Evolutionary conservation across 2,113 vertebrate genomes (phyloP).

Genomic region (Puntigrus tetrazona): DNA sequence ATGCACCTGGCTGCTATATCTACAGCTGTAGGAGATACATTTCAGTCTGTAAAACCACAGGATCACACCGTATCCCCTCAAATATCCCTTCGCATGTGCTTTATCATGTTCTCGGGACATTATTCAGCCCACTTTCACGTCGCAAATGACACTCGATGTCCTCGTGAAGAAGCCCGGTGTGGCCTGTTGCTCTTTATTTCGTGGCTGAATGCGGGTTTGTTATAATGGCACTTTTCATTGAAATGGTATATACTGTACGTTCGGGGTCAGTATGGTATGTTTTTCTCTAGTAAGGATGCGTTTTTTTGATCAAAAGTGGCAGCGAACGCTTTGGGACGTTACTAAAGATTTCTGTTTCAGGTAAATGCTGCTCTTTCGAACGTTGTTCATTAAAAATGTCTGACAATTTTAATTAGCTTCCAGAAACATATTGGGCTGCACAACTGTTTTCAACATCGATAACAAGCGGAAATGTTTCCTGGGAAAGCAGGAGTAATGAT

Average conservation of each 20-base stretch:
- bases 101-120: slow-evolving; percentile 1
- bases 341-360: neutral
- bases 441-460: neutral
- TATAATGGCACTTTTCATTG: neutral
- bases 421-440: neutral
- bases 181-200: neutral
- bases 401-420: neutral
- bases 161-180: neutral
- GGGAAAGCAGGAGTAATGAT: neutral
- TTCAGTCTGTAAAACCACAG: slow-evolving; percentile 20
- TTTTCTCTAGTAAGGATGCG: neutral
- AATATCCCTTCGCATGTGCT: neutral
- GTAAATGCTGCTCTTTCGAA: neutral
- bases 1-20: slow-evolving; percentile 32
- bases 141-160: neutral
- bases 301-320: neutral
- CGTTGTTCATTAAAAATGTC: neutral
- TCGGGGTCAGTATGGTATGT: neutral
- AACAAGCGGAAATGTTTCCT: neutral
- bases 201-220: neutral
- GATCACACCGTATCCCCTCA: neutral
- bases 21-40: slow-evolving; percentile 19
- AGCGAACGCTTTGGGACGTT: neutral
- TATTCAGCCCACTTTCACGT: neutral
- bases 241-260: neutral